These are phyloP conservation scores for Phania funesta DNA, from an alignment of 2,888 invertebrate genomes.

Conservation along the genomic window DNA sequence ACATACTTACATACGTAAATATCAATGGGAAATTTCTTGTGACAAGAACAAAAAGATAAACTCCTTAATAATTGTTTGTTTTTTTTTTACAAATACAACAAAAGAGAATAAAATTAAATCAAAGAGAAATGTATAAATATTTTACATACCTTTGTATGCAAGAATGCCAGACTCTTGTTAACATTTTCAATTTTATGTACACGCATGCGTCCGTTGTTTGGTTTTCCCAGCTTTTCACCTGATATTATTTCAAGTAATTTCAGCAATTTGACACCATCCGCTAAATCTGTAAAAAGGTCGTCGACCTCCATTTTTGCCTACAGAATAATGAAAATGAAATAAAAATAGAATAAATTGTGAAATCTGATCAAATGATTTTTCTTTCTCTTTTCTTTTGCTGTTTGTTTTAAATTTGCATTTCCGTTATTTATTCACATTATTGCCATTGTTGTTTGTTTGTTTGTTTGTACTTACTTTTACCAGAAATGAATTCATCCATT, in stretches of 20 bases:
- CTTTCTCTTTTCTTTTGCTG: background rate
- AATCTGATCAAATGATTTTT: constrained; percentile 32
- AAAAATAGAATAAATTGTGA: constrained; percentile 21
- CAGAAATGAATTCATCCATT: constrained; percentile 99
- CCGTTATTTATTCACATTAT: constrained; percentile 22
- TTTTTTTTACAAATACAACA: background rate
- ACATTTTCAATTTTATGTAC: constrained; percentile 99
- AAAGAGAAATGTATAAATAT: background rate
- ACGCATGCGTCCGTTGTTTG: constrained; percentile 97
- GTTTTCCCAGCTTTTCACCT: constrained; percentile 97
- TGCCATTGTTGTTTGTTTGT: background rate
- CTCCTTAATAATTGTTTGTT: too few species aligned
- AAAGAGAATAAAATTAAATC: background rate
- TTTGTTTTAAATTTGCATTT: constrained; percentile 36
- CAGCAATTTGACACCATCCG: constrained; percentile 95
- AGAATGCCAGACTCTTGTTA: constrained; percentile 97
- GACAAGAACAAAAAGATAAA: too few species aligned
- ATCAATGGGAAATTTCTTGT: too few species aligned
- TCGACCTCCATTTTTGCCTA: constrained; percentile 99
- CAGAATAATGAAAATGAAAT: background rate
- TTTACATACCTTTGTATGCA: constrained; percentile 91
- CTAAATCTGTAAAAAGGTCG: constrained; percentile 97
- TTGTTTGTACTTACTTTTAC: constrained; percentile 87
- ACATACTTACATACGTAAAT: too few species aligned
- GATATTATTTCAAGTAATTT: constrained; percentile 99